Evolutionary conservation across 2,797 vertebrate species (phyloP).

Genomic region (Arrhamphus sclerolepis): DNA sequence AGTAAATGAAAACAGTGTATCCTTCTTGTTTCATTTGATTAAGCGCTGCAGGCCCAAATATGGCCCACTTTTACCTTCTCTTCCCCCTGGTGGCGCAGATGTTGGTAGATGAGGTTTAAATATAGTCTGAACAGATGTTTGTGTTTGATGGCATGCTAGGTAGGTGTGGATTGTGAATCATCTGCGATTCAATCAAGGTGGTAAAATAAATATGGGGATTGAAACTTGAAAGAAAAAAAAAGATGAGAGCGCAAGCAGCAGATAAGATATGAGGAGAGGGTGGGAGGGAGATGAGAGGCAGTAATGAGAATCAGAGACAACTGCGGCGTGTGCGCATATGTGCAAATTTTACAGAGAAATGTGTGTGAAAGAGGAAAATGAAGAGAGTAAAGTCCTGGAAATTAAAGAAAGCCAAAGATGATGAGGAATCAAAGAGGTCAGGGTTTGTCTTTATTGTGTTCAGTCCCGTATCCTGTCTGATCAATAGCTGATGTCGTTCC

Average conservation of each 20-base stretch:
- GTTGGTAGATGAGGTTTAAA: conserved; percentile 70
- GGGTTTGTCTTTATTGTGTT: conserved; percentile 36
- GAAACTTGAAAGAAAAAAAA: conserved; percentile 17
- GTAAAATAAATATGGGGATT: conserved; percentile 36
- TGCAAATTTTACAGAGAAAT: conserved; percentile 21
- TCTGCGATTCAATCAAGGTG: conserved; percentile 44
- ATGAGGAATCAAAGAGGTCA: too few relatives aligned
- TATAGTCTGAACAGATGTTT: conserved; percentile 75
- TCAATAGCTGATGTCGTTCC: conserved; percentile 61
- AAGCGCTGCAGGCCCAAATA: conserved; percentile 71
- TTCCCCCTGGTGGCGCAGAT: conserved; percentile 64
- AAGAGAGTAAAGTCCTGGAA: conserved; percentile 14
- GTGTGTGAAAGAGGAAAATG: conserved; percentile 19
- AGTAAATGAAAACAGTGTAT: conserved; percentile 40
- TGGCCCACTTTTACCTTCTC: conserved; percentile 77
- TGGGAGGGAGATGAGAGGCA: conserved; percentile 19
- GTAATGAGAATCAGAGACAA: conserved; percentile 30
- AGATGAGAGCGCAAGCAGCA: not conserved
- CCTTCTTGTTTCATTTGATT: conserved; percentile 55
- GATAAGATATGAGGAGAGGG: conserved; percentile 17
- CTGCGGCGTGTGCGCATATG: conserved; percentile 5
- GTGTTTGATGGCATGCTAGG: conserved; percentile 26
- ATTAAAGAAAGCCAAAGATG: too few relatives aligned
- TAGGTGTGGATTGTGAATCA: conserved; percentile 54
- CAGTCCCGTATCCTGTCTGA: conserved; percentile 53